Conservation (phyloP, 2,113 vertebrate genomes). For the Tylochromis polylepis region DNA sequence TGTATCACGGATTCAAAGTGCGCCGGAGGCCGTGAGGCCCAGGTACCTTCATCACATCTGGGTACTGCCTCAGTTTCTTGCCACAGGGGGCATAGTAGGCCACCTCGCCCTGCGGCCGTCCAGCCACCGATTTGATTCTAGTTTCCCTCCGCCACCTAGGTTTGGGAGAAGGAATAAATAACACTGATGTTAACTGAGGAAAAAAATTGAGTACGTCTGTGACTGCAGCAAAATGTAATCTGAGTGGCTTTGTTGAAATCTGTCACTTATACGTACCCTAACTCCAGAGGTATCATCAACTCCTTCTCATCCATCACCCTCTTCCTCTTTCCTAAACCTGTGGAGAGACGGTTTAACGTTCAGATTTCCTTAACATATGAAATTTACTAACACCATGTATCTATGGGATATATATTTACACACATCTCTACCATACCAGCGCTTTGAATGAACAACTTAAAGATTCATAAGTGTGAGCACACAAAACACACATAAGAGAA, state of each 20-base stretch:
- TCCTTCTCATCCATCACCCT: constrained; percentile 88
- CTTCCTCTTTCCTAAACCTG: constrained; percentile 89
- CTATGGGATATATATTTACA: not conserved
- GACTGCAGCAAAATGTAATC: not conserved
- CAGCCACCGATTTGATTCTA: constrained; percentile 85
- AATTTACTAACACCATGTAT: not conserved
- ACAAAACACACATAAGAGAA: not conserved
- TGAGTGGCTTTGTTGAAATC: not conserved
- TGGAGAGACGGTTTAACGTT: constrained; percentile 31
- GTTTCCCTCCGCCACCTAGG: constrained; percentile 96
- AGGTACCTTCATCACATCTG: constrained; percentile 95
- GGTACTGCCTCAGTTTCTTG: constrained; percentile 96
- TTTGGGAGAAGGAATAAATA: not conserved
- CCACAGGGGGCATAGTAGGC: constrained; percentile 94
- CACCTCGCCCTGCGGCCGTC: constrained; percentile 91
- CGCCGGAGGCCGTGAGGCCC: not conserved
- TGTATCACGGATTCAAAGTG: constrained; percentile 13
- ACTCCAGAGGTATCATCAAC: constrained; percentile 88
- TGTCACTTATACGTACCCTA: constrained; percentile 79
- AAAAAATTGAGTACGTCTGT: not conserved
- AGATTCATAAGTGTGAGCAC: not conserved
- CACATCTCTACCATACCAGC: not conserved
- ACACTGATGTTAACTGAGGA: not conserved
- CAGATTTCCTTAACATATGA: not conserved
- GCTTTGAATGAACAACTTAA: not conserved